phyloP scores from a whole-genome alignment of 2,888 invertebrate genomes.

The Leucoma salicis region DNA sequence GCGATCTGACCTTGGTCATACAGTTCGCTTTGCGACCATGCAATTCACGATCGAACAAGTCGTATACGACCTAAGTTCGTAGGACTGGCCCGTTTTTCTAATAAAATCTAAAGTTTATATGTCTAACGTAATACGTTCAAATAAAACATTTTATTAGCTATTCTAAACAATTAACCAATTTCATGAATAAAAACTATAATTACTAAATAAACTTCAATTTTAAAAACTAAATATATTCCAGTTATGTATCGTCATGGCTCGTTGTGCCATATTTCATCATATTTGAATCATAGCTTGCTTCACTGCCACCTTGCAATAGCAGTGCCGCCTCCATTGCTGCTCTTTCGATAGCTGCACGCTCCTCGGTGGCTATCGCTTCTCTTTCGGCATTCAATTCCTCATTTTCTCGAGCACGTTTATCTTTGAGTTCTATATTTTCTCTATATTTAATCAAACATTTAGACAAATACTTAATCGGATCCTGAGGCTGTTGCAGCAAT shows the following conservation, averaged over 20 bases:
- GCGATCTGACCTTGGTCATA: no score
- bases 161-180: no score
- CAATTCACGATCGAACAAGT: no score
- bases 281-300: conserved; percentile 70
- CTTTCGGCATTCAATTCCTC: conserved; percentile 58
- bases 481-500: conserved; percentile 64
- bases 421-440: conserved; percentile 61
- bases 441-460: conserved; percentile 58
- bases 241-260: background rate
- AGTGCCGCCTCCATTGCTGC: conserved; percentile 55
- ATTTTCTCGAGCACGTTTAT: conserved; percentile 53
- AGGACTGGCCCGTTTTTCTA: no score
- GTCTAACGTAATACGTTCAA: no score
- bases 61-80: no score
- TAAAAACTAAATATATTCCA: background rate
- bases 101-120: no score
- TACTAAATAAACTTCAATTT: no score
- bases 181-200: no score
- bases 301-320: conserved; percentile 59
- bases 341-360: conserved; percentile 56
- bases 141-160: no score
- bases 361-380: conserved; percentile 56
- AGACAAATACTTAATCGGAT: conserved; percentile 70
- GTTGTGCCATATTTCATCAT: conserved; percentile 50
- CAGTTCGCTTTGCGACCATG: no score